Conservation (phyloP, 2,113 vertebrate species). For the Psophia crepitans region DNA sequence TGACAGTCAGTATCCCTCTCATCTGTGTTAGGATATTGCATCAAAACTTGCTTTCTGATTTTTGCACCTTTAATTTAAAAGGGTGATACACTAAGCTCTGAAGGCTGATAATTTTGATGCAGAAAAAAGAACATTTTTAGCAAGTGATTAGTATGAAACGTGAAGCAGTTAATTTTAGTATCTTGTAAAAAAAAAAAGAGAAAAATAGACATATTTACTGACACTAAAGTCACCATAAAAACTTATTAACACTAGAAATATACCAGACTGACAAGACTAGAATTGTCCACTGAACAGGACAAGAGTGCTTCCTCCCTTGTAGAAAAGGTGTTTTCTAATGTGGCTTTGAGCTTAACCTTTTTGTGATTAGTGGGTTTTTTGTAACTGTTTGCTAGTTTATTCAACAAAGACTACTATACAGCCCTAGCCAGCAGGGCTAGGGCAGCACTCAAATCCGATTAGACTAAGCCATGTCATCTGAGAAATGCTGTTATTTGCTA, state of each 20-base stretch:
- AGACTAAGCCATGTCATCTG: neutral
- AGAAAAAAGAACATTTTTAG: neutral
- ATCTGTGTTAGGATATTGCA: neutral
- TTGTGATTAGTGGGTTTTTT: neutral
- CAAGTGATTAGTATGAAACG: neutral
- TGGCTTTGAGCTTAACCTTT: neutral
- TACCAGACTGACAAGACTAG: neutral
- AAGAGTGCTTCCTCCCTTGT: neutral
- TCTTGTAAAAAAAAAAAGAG: neutral
- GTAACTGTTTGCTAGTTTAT: neutral
- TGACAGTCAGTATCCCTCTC: neutral
- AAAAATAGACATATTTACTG: no score
- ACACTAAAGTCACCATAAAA: no score
- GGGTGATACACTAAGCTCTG: neutral
- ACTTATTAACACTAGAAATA: no score
- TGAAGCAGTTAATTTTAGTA: neutral
- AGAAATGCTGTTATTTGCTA: constrained; percentile 13
- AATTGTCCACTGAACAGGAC: neutral
- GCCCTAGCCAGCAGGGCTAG: neutral
- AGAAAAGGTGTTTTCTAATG: neutral
- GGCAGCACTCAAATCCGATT: constrained; percentile 3
- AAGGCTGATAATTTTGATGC: neutral
- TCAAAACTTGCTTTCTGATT: neutral
- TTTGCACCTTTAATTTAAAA: neutral
- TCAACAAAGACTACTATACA: neutral